Evolutionary conservation across 2,113 vertebrate species (phyloP).

Genomic region (Rhodinocichla rosea): DNA sequence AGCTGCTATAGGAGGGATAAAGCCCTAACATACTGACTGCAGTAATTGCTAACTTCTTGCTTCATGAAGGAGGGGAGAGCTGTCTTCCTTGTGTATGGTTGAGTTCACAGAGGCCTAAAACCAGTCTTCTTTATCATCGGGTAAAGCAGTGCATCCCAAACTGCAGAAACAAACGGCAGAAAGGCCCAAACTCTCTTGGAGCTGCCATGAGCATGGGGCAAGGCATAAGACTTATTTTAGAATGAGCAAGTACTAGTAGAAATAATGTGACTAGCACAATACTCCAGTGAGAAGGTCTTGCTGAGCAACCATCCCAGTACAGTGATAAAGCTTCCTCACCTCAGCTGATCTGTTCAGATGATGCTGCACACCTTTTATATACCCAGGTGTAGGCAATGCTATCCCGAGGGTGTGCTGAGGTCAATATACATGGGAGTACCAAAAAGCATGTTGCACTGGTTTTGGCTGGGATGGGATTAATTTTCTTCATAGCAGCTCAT

Average conservation of each 20-base stretch:
- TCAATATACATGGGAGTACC: neutral
- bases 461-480: neutral
- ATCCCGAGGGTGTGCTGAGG: accelerated
- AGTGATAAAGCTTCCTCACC: neutral
- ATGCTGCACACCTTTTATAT: neutral
- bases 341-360: neutral
- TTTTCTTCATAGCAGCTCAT: neutral
- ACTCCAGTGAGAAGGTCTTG: neutral
- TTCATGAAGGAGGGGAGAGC: neutral
- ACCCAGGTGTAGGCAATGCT: neutral
- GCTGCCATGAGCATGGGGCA: neutral
- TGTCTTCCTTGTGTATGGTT: neutral
- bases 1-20: neutral
- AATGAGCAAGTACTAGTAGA: neutral
- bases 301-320: neutral
- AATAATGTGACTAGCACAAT: neutral
- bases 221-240: neutral
- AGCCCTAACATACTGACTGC: neutral
- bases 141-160: neutral
- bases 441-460: neutral
- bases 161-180: neutral
- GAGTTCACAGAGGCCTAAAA: neutral
- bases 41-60: neutral
- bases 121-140: neutral
- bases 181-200: neutral